A percentile compares a stretch with the other conserved stretches of the same genome.
These are phyloP conservation scores for Phoxinus dragarum DNA, from an alignment of 2,797 vertebrate species.

Conservation along the genomic window DNA sequence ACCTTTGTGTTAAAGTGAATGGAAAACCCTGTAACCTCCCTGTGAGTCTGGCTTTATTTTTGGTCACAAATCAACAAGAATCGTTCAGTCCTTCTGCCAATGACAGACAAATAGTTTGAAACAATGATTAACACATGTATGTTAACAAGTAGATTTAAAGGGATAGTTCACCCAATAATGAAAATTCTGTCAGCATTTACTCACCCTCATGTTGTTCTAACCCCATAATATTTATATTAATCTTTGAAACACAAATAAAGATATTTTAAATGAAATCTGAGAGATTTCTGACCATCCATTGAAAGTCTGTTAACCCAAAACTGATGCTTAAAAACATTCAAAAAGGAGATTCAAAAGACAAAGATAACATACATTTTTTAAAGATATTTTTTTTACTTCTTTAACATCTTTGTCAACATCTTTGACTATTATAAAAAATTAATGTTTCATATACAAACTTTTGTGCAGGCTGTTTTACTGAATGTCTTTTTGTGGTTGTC, in stretches of 20 bases:
- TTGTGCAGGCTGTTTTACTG: background rate
- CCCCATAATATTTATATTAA: background rate
- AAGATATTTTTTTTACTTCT: background rate
- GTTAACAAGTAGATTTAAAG: background rate
- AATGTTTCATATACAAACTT: background rate
- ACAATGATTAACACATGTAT: background rate
- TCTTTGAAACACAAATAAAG: background rate
- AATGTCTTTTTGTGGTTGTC: background rate
- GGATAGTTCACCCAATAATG: background rate
- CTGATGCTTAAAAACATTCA: background rate
- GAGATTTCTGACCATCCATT: too few species aligned
- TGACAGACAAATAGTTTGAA: constrained; percentile 13
- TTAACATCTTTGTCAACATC: background rate
- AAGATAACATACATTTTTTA: background rate
- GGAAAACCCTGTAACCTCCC: constrained; percentile 98
- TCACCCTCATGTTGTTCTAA: background rate
- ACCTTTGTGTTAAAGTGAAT: constrained; percentile 96
- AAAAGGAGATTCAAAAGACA: background rate
- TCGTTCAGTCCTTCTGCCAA: background rate
- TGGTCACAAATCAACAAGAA: constrained; percentile 17
- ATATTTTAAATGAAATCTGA: background rate
- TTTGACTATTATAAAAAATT: background rate
- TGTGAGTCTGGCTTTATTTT: constrained; percentile 77
- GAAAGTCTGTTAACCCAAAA: background rate
- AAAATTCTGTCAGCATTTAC: background rate